Percentiles rank a stretch among this genome's conserved stretches.
Conservation (phyloP, 1,140 invertebrate species). For the Drosophila ercepeae region DNA sequence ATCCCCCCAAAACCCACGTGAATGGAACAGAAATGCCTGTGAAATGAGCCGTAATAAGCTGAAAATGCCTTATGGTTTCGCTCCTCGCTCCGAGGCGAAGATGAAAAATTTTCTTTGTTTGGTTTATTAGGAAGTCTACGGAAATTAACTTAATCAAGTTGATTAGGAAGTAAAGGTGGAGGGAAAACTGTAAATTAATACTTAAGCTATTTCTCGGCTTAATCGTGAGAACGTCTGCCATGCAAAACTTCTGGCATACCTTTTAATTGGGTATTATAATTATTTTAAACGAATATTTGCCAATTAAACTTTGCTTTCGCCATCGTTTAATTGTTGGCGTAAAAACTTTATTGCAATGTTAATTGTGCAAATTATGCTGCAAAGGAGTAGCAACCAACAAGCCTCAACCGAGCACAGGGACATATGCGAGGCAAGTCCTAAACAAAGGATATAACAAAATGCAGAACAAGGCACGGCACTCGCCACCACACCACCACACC, state of each 20-base stretch:
- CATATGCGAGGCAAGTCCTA: conserved; percentile 32
- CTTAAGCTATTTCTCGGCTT: not conserved
- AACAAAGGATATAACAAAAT: conserved; percentile 57
- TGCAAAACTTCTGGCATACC: conserved; percentile 1
- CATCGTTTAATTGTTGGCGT: conserved; percentile 58
- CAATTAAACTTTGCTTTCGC: conserved; percentile 31
- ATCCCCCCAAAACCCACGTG: not conserved
- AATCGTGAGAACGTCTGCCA: not conserved
- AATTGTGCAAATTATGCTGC: conserved; percentile 72
- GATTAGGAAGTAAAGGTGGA: conserved; percentile 4
- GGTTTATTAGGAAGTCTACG: conserved; percentile 31
- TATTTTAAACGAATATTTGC: conserved; percentile 16
- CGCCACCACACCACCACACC: not conserved
- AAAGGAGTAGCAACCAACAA: conserved; percentile 15
- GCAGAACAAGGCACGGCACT: conserved; percentile 18
- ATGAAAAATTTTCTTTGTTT: conserved; percentile 39
- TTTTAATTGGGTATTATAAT: conserved; percentile 26
- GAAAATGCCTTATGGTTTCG: conserved; percentile 49
- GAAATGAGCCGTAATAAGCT: conserved; percentile 72
- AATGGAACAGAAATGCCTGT: conserved; percentile 40
- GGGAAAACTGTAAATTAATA: no score
- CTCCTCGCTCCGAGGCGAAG: conserved; percentile 10
- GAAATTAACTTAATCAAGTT: conserved; percentile 30
- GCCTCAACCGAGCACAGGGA: not conserved
- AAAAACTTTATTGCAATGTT: conserved; percentile 71